These are phyloP conservation scores for Megalopta genalis DNA, from an alignment of 1,140 invertebrate genomes.

Conservation along the genomic window DNA sequence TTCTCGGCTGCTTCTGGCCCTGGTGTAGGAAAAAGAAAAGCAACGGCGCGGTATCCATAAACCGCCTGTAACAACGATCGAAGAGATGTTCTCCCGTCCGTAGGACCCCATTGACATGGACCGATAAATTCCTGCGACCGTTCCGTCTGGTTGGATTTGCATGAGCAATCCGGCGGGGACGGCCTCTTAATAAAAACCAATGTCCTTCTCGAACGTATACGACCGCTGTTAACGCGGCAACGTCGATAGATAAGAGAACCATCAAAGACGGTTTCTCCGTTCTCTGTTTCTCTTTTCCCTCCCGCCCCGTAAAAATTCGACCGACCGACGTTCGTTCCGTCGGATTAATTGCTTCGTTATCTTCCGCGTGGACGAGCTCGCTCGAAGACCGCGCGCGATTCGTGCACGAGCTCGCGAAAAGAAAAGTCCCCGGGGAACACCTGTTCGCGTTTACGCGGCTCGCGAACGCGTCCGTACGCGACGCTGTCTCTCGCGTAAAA, in stretches of 20 bases:
- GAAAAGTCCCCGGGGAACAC: too few species aligned
- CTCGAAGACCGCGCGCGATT: too few species aligned
- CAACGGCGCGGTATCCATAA: conserved; percentile 5
- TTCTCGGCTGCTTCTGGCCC: too few species aligned
- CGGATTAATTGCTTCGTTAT: too few species aligned
- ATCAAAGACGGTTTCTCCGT: background rate
- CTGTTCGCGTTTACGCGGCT: too few species aligned
- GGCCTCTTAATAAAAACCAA: background rate
- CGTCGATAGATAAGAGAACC: background rate
- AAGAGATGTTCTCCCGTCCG: background rate
- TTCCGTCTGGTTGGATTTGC: conserved; percentile 15
- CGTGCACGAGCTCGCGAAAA: too few species aligned
- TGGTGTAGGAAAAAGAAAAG: background rate
- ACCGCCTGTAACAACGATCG: background rate
- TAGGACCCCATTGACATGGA: background rate
- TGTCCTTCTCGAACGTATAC: background rate
- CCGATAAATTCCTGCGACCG: conserved; percentile 17
- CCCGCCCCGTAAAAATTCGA: too few species aligned
- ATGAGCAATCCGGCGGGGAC: background rate
- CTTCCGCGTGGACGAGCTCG: too few species aligned
- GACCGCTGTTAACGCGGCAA: background rate
- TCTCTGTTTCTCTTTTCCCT: too few species aligned
- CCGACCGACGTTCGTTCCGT: too few species aligned
- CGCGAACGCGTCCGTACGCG: too few species aligned
- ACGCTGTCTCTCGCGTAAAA: too few species aligned